Conservation (phyloP, 2,113 vertebrate genomes). For the Pavo muticus region DNA sequence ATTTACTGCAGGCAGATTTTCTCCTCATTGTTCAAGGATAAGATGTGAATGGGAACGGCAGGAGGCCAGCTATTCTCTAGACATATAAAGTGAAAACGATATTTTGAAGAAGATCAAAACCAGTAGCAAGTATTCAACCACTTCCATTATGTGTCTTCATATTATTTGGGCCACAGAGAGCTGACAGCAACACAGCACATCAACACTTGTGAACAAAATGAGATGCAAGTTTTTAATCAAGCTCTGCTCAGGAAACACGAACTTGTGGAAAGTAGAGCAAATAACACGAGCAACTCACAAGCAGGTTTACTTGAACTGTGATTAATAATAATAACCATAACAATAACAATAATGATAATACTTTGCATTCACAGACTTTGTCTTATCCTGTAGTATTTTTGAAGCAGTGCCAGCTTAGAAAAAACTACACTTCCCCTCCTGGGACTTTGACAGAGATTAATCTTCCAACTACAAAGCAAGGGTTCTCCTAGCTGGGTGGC, state of each 20-base stretch:
- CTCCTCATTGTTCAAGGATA: conserved; percentile 70
- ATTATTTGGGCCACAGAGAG: conserved; percentile 34
- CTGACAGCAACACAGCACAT: not conserved
- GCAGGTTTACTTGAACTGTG: conserved; percentile 1
- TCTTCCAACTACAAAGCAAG: not conserved
- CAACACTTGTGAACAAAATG: conserved; percentile 1
- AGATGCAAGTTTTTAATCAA: conserved; percentile 61
- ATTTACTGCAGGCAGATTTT: conserved; percentile 69
- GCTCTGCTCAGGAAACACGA: conserved; percentile 14
- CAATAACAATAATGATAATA: not conserved
- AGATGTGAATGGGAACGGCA: conserved; percentile 65
- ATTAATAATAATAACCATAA: not conserved
- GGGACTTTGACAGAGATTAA: not conserved
- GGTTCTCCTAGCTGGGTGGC: not conserved
- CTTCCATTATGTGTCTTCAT: conserved; percentile 8
- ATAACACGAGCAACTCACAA: not conserved
- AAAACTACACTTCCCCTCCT: not conserved
- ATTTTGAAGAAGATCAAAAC: conserved; percentile 75
- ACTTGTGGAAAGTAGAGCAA: conserved; percentile 11
- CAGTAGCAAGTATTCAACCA: conserved; percentile 47
- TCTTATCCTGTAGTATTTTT: not conserved
- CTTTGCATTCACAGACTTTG: not conserved
- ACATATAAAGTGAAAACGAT: conserved; percentile 53
- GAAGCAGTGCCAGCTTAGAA: not conserved
- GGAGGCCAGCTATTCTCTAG: conserved; percentile 61